Evolutionary conservation across 2,113 vertebrate species (phyloP).

Genomic region (Pelobates fuscus): DNA sequence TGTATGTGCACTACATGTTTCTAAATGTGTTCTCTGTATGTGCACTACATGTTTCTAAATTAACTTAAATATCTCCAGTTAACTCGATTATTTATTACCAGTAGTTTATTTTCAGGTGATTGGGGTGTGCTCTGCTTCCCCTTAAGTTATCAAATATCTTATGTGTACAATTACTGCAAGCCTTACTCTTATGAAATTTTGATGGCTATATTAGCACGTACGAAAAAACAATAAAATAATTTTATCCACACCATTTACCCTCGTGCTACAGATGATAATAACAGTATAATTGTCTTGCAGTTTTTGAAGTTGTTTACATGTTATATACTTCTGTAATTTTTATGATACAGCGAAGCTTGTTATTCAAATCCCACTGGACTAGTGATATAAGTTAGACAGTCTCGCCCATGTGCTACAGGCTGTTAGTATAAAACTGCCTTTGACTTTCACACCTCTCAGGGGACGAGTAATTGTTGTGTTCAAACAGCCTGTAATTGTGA

Average conservation of each 20-base stretch:
- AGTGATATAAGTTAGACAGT: constrained; percentile 79
- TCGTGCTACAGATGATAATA: constrained; percentile 57
- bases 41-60: too few species aligned
- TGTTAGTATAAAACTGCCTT: constrained; percentile 83
- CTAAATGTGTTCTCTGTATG: too few species aligned
- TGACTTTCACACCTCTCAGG: constrained; percentile 80
- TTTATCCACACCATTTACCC: constrained; percentile 40
- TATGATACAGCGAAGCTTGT: constrained; percentile 67
- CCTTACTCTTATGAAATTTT: too few species aligned
- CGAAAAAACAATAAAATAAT: too few species aligned
- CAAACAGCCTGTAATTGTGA: constrained; percentile 86
- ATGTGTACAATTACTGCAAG: too few species aligned
- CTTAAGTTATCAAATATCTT: too few species aligned
- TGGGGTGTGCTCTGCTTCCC: too few species aligned
- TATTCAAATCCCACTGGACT: constrained; percentile 68
- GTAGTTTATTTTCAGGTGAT: too few species aligned
- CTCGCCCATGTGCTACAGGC: constrained; percentile 80
- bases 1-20: too few species aligned
- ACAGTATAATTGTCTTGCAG: constrained; percentile 58
- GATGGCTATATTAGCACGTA: too few species aligned
- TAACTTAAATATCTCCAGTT: too few species aligned
- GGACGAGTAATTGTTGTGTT: constrained; percentile 82
- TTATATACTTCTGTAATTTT: constrained; percentile 75
- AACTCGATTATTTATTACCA: too few species aligned
- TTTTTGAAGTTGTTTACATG: constrained; percentile 67